Evolutionary conservation across 2,113 vertebrate species (phyloP), one percentile per base, ranked within the genome.

Genomic region (Chroicocephalus ridibundus): DNA sequence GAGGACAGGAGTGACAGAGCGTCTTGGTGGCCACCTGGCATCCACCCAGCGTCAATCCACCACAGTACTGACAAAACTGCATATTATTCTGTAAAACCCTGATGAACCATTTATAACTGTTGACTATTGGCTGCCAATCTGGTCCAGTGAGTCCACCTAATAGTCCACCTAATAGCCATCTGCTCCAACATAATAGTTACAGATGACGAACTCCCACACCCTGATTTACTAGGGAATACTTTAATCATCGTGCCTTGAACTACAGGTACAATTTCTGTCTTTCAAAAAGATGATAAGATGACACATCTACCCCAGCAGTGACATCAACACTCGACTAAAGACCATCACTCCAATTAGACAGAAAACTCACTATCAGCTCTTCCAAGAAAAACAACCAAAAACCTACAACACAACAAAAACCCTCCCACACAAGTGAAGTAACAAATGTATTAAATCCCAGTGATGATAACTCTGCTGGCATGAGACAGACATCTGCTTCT

Each of bases 401-500:
- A 38, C 34, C 55, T 82, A 71, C 9, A 90, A 64, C 29, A 58
- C 51, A 94, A 90, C 78, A 88, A 88, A 93, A 92, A 21, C 3
- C 13, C 36, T 86, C 71, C 49, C 79, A 92, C 51, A 18, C 52
- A 83, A 2, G 1, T 34, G 21, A 93, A 93, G 44, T 82, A 96
- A 94, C n/a, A 81, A 89, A 87, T 81, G 38, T 75, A 84, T 83
- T 91, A 92, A 88, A 82, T 68, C 66, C 61, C 52, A 85, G 31
- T 5, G 17, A 91, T 46, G 36, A 18, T 65, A 87, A 87, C 44
- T 82, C 34, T 79, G 34, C 34, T 91, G 65, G 31, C 78, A 85
- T 65, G 70, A 87, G 27, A 91, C 34, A 87, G 65, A 89, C 61
- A 94, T 89, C 66, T 91, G 90, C 72, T 96, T 95, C 80, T 87